phyloP scores from a whole-genome alignment of 2,113 vertebrate genomes.

The Corythaixoides concolor region DNA sequence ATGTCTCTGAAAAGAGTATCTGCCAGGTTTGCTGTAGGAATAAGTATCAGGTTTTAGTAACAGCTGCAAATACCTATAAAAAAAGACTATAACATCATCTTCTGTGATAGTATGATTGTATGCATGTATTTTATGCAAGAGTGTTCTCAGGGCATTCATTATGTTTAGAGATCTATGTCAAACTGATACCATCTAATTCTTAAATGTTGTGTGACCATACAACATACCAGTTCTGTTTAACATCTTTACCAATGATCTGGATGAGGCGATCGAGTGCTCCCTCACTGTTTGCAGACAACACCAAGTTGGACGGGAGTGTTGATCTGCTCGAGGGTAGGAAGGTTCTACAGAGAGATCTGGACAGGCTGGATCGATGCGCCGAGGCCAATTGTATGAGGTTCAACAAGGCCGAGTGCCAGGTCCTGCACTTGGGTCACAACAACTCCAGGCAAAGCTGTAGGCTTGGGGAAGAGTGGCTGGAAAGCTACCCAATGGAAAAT shows the following conservation, averaged over 20 bases:
- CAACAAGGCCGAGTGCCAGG: accelerated
- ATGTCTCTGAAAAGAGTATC: not conserved
- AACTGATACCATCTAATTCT: not conserved
- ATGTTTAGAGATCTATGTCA: not conserved
- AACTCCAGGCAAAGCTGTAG: accelerated
- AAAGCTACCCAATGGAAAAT: not conserved
- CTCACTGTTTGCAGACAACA: accelerated
- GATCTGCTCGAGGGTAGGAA: not conserved
- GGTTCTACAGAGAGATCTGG: not conserved
- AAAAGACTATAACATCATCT: not conserved
- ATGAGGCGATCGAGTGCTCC: accelerated
- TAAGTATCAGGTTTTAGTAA: not conserved
- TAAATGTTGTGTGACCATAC: not conserved
- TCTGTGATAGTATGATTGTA: not conserved
- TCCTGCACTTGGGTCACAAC: not conserved
- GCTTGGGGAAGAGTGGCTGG: not conserved
- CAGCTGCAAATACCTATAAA: not conserved
- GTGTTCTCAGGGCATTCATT: not conserved
- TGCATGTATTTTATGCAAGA: not conserved
- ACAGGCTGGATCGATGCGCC: accelerated
- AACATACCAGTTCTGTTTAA: not conserved
- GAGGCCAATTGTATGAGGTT: accelerated
- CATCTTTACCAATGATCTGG: not conserved
- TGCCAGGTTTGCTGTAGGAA: not conserved
- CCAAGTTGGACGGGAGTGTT: not conserved